Percentiles rank a stretch among this genome's conserved stretches.
These are phyloP conservation scores for Caenorhabditis becei DNA, from an alignment of 2,888 invertebrate species.

Conservation along the genomic window DNA sequence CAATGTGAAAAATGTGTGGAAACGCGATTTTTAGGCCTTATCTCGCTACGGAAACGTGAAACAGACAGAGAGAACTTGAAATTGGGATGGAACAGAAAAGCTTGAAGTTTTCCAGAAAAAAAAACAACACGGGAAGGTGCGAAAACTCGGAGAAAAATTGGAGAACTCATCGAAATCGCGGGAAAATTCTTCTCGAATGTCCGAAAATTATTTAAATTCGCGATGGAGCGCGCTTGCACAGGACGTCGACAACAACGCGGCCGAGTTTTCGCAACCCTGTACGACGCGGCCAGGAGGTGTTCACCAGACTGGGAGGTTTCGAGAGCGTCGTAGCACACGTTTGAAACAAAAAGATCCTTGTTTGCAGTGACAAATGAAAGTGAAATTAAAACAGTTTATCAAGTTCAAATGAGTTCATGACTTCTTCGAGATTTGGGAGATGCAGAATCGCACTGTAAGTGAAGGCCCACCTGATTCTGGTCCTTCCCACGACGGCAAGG, in stretches of 20 bases:
- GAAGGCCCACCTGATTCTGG: too few species aligned
- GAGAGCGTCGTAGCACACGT: too few species aligned
- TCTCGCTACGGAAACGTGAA: background rate
- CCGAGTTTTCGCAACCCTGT: background rate
- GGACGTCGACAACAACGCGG: too few species aligned
- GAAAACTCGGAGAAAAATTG: background rate
- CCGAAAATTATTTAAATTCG: slow-evolving; percentile 30
- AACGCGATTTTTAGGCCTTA: background rate
- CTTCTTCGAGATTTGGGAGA: too few species aligned
- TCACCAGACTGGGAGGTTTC: too few species aligned
- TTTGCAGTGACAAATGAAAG: too few species aligned
- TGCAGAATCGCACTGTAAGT: too few species aligned
- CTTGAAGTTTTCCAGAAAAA: background rate
- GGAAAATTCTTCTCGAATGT: slow-evolving; percentile 60
- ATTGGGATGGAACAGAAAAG: background rate
- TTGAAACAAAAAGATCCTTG: too few species aligned
- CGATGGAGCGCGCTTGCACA: slow-evolving; percentile 44
- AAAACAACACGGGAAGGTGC: background rate
- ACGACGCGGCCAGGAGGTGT: too few species aligned
- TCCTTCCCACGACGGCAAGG: too few species aligned
- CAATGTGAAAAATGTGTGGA: background rate
- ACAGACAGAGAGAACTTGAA: background rate
- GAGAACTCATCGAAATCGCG: slow-evolving; percentile 9
- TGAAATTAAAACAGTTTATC: too few species aligned
- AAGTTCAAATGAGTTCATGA: too few species aligned